Conservation (phyloP, 1,140 invertebrate genomes). For the Vanessa atalanta region DNA sequence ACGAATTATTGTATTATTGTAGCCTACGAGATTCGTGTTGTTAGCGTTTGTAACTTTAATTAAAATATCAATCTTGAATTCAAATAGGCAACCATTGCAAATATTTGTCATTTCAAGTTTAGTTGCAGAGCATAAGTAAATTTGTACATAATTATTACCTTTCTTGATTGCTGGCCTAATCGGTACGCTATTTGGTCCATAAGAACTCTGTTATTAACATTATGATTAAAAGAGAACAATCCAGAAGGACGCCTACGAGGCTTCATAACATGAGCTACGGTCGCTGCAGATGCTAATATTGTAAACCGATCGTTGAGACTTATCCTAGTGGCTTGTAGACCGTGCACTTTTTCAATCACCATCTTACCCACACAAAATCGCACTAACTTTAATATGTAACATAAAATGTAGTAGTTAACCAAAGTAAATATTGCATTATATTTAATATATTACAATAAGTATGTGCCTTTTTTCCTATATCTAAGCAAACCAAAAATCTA, state of each 20-base stretch:
- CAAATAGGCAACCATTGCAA: too few relatives aligned
- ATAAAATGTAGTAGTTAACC: not conserved
- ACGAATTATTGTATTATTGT: too few relatives aligned
- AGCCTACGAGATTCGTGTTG: too few relatives aligned
- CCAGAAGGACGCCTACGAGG: conserved; percentile 32
- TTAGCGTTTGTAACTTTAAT: too few relatives aligned
- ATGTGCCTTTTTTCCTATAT: not conserved
- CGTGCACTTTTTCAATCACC: conserved; percentile 66
- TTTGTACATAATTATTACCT: conserved; percentile 40
- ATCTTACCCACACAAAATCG: conserved; percentile 46
- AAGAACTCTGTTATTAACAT: conserved; percentile 45
- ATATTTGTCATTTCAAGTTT: not conserved
- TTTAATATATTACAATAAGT: not conserved
- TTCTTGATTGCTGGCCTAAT: conserved; percentile 53
- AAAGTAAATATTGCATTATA: not conserved
- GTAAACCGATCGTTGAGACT: conserved; percentile 64
- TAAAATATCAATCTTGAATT: too few relatives aligned
- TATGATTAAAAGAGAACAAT: conserved; percentile 27
- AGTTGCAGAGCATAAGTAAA: not conserved
- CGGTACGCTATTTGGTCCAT: conserved; percentile 54
- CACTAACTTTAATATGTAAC: not conserved
- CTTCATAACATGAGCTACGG: conserved; percentile 38
- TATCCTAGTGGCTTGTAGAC: conserved; percentile 60
- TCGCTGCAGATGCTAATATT: conserved; percentile 44
- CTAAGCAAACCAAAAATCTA: not conserved